A percentile compares a stretch with the other conserved stretches of the same genome.
Conservation (phyloP, 2,797 vertebrate genomes). For the Enteromius unitaeniatus region DNA sequence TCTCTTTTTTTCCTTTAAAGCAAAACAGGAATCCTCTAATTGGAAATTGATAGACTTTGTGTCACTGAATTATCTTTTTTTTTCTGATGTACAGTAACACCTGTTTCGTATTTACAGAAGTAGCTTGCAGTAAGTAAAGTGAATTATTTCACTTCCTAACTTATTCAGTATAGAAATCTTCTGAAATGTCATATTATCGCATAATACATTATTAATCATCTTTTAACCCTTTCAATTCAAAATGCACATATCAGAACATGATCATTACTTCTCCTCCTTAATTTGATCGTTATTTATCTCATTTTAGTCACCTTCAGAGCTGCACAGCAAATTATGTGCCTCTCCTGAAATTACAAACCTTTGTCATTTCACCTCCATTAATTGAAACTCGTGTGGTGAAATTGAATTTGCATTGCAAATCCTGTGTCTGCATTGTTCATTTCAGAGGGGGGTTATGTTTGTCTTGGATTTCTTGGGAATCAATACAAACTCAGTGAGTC, state of each 20-base stretch:
- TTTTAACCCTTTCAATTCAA: no score
- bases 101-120: background rate
- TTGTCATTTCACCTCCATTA: constrained; percentile 42
- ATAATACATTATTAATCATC: no score
- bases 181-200: background rate
- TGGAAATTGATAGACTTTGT: constrained; percentile 46
- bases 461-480: constrained; percentile 47
- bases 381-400: constrained; percentile 36
- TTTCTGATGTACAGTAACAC: background rate
- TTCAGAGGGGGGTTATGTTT: constrained; percentile 33
- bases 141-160: background rate
- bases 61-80: background rate
- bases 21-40: constrained; percentile 55
- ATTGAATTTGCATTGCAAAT: constrained; percentile 62
- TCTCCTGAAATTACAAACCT: constrained; percentile 30
- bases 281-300: constrained; percentile 19
- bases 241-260: background rate
- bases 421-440: constrained; percentile 30
- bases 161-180: background rate
- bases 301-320: constrained; percentile 32
- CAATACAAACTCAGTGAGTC: constrained; percentile 11
- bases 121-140: background rate
- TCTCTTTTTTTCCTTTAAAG: constrained; percentile 10
- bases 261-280: background rate
- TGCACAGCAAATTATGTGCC: constrained; percentile 39